Evolutionary conservation across 2,797 vertebrate genomes (phyloP).

Genomic region (Sitta carolinensis): DNA sequence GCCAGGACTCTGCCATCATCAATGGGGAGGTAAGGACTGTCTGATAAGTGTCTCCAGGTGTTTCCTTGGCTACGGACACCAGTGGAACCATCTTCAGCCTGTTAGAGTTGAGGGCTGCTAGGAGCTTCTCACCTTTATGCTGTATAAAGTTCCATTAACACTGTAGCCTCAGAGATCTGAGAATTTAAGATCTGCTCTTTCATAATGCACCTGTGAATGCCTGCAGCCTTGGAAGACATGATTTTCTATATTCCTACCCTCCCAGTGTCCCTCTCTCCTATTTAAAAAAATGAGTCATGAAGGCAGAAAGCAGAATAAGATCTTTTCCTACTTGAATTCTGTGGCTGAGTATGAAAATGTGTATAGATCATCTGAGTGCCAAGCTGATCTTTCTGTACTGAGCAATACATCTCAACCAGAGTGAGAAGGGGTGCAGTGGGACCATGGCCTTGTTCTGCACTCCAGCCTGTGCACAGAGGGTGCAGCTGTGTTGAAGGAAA

Average conservation of each 20-base stretch:
- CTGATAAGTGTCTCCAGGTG: neutral
- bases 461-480: neutral
- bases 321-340: neutral
- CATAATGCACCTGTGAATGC: neutral
- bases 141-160: neutral
- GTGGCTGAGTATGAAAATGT: neutral
- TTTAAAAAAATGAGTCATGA: neutral
- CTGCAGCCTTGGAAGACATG: neutral
- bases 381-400: neutral
- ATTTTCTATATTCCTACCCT: neutral
- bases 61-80: neutral
- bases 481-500: neutral
- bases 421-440: neutral
- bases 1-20: conserved; percentile 85
- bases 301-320: neutral
- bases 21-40: conserved; percentile 90
- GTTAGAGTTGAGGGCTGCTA: neutral
- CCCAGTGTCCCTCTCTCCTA: neutral
- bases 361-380: neutral
- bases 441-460: neutral
- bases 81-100: neutral
- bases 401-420: neutral
- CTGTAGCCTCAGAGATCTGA: neutral
- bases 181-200: neutral
- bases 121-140: neutral